Percentiles rank a stretch among this genome's conserved stretches.
phyloP scores from a whole-genome alignment of 2,888 invertebrate species.

The Aleiodes leptofemur region DNA sequence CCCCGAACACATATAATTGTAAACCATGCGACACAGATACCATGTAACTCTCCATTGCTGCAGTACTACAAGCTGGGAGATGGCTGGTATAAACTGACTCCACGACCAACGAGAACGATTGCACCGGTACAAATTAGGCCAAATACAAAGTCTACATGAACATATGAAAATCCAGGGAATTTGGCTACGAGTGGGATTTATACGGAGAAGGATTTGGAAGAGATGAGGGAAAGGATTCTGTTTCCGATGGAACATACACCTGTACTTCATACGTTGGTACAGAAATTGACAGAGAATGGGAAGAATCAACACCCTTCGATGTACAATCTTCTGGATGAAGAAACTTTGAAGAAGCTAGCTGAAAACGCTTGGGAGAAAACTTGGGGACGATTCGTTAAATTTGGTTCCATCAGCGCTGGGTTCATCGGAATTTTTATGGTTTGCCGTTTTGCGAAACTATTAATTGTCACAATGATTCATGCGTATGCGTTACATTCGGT shows the following conservation, averaged over 20 bases:
- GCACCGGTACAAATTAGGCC: slow-evolving; percentile 6
- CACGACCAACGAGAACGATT: background rate
- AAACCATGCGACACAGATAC: background rate
- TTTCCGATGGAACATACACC: slow-evolving; percentile 47
- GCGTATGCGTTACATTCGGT: slow-evolving; percentile 16
- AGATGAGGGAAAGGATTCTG: slow-evolving; percentile 44
- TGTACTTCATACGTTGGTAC: slow-evolving; percentile 32
- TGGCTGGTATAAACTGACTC: slow-evolving; percentile 16
- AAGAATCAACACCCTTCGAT: slow-evolving; percentile 41
- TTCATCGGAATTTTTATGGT: slow-evolving; percentile 4
- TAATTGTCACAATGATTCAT: slow-evolving; percentile 30
- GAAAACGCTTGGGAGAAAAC: slow-evolving; percentile 1
- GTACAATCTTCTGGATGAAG: slow-evolving; percentile 32
- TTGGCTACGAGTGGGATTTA: slow-evolving; percentile 41
- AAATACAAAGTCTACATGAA: slow-evolving; percentile 14
- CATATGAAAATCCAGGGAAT: slow-evolving; percentile 12
- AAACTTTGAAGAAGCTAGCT: background rate
- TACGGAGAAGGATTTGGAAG: slow-evolving; percentile 28
- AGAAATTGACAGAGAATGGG: slow-evolving; percentile 7
- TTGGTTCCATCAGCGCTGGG: no score
- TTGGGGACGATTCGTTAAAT: no score
- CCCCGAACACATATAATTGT: slow-evolving; percentile 35
- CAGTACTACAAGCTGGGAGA: slow-evolving; percentile 22
- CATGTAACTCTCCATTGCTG: background rate
- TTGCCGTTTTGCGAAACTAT: slow-evolving; percentile 13